These are phyloP conservation scores for Acrobasis repandana DNA, from an alignment of 2,888 invertebrate species.

Conservation along the genomic window DNA sequence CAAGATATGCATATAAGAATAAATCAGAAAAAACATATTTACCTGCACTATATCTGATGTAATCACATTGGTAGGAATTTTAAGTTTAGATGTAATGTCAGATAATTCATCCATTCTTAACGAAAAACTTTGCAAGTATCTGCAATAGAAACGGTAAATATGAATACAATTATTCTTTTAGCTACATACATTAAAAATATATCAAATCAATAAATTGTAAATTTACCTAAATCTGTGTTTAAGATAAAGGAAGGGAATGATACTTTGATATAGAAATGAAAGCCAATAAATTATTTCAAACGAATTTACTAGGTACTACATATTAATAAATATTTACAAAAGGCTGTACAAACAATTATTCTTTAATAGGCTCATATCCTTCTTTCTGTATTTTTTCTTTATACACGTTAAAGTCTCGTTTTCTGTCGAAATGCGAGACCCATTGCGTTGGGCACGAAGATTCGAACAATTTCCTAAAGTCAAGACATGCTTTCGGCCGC, in stretches of 20 bases:
- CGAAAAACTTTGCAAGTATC: neutral
- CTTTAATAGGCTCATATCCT: slow-evolving; percentile 91
- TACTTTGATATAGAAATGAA: slow-evolving; percentile 45
- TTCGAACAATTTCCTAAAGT: slow-evolving; percentile 89
- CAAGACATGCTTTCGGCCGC: slow-evolving; percentile 83
- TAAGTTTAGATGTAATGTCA: slow-evolving; percentile 38
- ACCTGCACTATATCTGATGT: slow-evolving; percentile 56
- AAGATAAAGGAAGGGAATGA: neutral
- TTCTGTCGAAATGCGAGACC: slow-evolving; percentile 97
- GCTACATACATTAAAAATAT: neutral
- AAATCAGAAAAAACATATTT: slow-evolving; percentile 19
- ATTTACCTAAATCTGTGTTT: neutral
- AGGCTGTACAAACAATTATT: slow-evolving; percentile 50
- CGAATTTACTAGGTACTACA: slow-evolving; percentile 72
- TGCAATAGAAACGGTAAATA: neutral
- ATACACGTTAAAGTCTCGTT: slow-evolving; percentile 92
- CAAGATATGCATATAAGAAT: no score
- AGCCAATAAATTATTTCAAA: slow-evolving; percentile 47
- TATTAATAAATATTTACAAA: slow-evolving; percentile 65
- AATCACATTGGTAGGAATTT: slow-evolving; percentile 43
- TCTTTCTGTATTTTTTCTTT: slow-evolving; percentile 93
- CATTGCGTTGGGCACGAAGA: slow-evolving; percentile 91
- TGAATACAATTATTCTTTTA: neutral
- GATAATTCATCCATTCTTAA: slow-evolving; percentile 44
- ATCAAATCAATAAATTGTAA: neutral